A percentile compares a stretch with the other conserved stretches of the same genome.
These are phyloP conservation scores for Papilio dardanus DNA, from an alignment of 1,140 invertebrate genomes.

Conservation along the genomic window DNA sequence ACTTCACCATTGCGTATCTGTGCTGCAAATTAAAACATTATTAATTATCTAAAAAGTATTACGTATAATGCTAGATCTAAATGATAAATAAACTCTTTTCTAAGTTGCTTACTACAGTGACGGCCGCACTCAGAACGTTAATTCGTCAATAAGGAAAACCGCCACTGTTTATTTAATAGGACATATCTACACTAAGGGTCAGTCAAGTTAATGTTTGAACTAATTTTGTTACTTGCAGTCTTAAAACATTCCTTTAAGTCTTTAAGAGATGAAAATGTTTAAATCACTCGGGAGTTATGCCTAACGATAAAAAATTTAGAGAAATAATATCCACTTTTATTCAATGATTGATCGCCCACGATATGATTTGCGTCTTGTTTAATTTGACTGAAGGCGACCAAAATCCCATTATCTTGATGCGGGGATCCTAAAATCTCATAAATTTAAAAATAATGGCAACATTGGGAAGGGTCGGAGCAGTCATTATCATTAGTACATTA, in stretches of 20 bases:
- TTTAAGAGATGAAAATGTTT: too few species aligned
- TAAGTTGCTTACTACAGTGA: not conserved
- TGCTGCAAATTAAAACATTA: constrained; percentile 39
- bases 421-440: not conserved
- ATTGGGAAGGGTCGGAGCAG: not conserved
- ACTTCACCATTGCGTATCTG: constrained; percentile 57
- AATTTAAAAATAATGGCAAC: not conserved
- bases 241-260: too few species aligned
- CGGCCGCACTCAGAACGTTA: too few species aligned
- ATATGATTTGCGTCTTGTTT: not conserved
- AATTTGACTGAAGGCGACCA: not conserved
- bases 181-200: too few species aligned
- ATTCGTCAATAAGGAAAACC: too few species aligned
- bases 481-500: too few species aligned
- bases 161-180: too few species aligned
- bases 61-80: not conserved
- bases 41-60: not conserved
- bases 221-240: too few species aligned
- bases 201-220: too few species aligned
- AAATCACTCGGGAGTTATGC: not conserved
- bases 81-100: not conserved
- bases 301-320: too few species aligned
- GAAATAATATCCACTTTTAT: not conserved
- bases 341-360: not conserved
- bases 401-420: not conserved